Percentiles rank a stretch among this genome's conserved stretches.
phyloP scores from a whole-genome alignment of 2,888 invertebrate genomes.

The Drosophila histrio region DNA sequence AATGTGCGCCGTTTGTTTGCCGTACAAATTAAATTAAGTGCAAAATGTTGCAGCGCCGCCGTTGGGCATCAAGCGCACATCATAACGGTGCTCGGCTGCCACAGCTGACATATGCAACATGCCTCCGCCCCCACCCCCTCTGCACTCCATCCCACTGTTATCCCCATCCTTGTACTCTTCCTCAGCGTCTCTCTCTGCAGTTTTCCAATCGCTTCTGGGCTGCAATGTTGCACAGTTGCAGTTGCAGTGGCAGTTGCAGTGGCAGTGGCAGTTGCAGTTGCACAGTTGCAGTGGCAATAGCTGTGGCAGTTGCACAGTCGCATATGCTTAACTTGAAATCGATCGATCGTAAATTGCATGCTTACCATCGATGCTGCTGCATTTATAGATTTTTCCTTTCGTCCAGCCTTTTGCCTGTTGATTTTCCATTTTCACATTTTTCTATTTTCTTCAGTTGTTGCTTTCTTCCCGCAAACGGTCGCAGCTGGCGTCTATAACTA shows the following conservation, averaged over 20 bases:
- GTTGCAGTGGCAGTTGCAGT: constrained; percentile 17
- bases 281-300: constrained; percentile 17
- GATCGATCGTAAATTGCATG: constrained; percentile 81
- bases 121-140: not conserved
- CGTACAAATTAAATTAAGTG: constrained; percentile 79
- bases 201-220: constrained; percentile 32
- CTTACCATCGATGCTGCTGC: constrained; percentile 51
- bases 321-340: constrained; percentile 78
- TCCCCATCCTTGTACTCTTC: not conserved
- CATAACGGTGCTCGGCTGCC: constrained; percentile 62
- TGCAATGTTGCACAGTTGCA: constrained; percentile 20
- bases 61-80: constrained; percentile 65
- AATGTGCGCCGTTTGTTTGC: constrained; percentile 65
- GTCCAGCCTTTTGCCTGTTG: constrained; percentile 12
- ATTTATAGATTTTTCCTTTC: constrained; percentile 50
- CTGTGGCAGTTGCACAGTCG: constrained; percentile 34
- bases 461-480: constrained; percentile 17
- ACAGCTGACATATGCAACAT: constrained; percentile 57
- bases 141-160: not conserved
- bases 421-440: not conserved
- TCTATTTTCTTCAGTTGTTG: constrained; percentile 19
- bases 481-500: constrained; percentile 37
- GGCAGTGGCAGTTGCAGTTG: constrained; percentile 19
- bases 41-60: constrained; percentile 67
- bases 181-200: constrained; percentile 32